Base-by-base conservation (phyloP, 2,888 invertebrate species). In the Acleris sparsana region DNA sequence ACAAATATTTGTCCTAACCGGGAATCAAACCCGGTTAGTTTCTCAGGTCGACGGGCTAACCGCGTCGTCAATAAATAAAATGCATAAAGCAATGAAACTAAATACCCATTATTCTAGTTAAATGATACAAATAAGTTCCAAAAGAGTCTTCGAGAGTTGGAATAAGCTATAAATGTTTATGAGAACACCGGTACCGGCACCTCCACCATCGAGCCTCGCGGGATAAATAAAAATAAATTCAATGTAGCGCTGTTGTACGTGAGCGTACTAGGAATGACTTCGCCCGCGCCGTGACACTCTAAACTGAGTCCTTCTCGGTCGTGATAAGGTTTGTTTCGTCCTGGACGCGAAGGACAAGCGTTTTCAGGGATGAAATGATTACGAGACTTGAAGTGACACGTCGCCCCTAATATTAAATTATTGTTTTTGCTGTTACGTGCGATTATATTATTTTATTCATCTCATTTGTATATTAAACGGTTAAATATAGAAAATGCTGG, bases 221-320 rank as follows among this genome's bases (percentile, higher is more conserved):
- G 49, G 49, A 52, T 11, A 49, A 39, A 20, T 62, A 62, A 11
- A 56, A 55, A 39, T 18, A 49, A 55, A 62, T 62, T 63, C 56
- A 63, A 63, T 63, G 51, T 63, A 63, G 62, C 57, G 56, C 39
- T 43, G 56, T 43, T 17, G 56, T 51, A 63, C 62, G 56, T 63
- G 62, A 22, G 7, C 18, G 33, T 39, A 56, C 49, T 63, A 18
- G 56, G 16, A 17, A 22, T 39, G n/a, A 18, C 44, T 46, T 18
- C 5, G 17, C 29, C 17, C 5, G 61, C 33, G 0, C 3, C n/a
- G 18, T 13, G 2, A 5, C n/a, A 9, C 16, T 3, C 22, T 3
- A 7, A 49, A 55, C 20, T 1, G 3, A 4, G 7, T 46, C 17
- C 25, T 53, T 5, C 20, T 33, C n/a, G 1, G 5, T 20, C 7